A percentile compares a stretch with the other conserved stretches of the same genome.
phyloP scores from a whole-genome alignment of 2,113 vertebrate genomes.

The Egretta garzetta region DNA sequence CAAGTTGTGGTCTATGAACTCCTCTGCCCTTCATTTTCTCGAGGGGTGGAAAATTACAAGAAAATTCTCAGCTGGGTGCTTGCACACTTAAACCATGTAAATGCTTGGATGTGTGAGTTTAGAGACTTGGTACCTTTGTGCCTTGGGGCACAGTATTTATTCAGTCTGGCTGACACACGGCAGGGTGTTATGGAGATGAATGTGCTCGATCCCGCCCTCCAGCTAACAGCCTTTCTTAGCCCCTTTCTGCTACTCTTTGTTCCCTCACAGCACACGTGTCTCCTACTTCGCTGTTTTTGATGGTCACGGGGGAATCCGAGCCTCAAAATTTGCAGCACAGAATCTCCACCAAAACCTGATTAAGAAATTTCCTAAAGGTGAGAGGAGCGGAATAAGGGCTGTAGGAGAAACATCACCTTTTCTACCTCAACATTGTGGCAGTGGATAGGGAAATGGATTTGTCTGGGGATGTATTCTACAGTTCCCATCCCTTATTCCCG shows the following conservation, averaged over 20 bases:
- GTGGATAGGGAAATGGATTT: not conserved
- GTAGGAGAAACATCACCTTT: not conserved
- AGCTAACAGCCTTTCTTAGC: not conserved
- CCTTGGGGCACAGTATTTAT: not conserved
- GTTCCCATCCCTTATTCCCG: not conserved
- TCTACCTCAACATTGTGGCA: not conserved
- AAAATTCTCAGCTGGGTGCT: not conserved
- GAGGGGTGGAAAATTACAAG: not conserved
- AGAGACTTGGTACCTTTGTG: not conserved
- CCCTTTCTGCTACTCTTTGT: not conserved
- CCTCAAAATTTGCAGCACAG: conserved; percentile 91
- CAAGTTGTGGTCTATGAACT: not conserved
- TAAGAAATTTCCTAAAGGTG: conserved; percentile 91
- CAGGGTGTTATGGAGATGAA: not conserved
- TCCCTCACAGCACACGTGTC: conserved; percentile 79
- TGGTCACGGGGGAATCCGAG: conserved; percentile 90
- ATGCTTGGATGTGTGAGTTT: not conserved
- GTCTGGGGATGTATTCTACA: accelerated
- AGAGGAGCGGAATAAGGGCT: not conserved
- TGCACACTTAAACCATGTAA: accelerated
- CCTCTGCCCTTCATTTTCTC: not conserved
- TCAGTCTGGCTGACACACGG: not conserved
- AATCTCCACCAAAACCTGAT: conserved; percentile 90
- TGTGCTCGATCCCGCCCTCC: not conserved
- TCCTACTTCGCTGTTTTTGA: conserved; percentile 96